Conservation (phyloP, 2,113 vertebrate species). For the Syngnathus floridae region DNA sequence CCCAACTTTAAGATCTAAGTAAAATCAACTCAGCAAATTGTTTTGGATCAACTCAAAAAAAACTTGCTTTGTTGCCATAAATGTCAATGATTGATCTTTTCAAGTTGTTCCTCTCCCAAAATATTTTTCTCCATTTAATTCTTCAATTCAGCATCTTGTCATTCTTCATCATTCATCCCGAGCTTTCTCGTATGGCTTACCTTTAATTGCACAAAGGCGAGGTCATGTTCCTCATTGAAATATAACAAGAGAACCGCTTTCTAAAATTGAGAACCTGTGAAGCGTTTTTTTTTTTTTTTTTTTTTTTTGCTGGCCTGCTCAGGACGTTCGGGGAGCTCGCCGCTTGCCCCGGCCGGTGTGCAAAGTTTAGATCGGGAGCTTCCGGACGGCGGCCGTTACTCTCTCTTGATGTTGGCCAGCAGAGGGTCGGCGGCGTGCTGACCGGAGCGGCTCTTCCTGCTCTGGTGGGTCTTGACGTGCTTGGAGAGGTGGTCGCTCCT, state of each 20-base stretch:
- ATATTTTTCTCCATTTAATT: background rate
- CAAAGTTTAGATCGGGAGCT: conserved; percentile 33
- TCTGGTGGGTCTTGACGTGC: conserved; percentile 82
- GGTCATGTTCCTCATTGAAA: conserved; percentile 19
- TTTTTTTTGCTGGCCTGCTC: conserved; percentile 13
- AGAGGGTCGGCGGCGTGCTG: conserved; percentile 56
- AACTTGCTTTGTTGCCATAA: too few relatives aligned
- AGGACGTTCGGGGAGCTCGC: conserved; percentile 15
- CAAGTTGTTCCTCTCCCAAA: too few relatives aligned
- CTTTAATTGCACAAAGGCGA: conserved; percentile 36
- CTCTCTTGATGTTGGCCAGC: conserved; percentile 73
- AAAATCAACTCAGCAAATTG: too few relatives aligned
- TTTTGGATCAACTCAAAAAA: too few relatives aligned
- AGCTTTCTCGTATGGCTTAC: conserved; percentile 21
- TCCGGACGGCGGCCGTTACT: conserved; percentile 43
- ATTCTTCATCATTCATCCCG: background rate
- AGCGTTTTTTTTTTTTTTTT: conserved; percentile 6
- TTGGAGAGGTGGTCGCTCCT: conserved; percentile 83
- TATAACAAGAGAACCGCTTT: conserved; percentile 6
- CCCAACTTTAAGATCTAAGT: too few relatives aligned
- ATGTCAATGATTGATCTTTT: too few relatives aligned
- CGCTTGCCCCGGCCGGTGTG: conserved; percentile 40
- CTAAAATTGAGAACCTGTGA: conserved; percentile 15
- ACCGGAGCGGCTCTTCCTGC: conserved; percentile 67
- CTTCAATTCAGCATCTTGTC: background rate